Base-by-base conservation (phyloP, 2,113 vertebrate genomes). In the Micronycteris hirsuta region DNA sequence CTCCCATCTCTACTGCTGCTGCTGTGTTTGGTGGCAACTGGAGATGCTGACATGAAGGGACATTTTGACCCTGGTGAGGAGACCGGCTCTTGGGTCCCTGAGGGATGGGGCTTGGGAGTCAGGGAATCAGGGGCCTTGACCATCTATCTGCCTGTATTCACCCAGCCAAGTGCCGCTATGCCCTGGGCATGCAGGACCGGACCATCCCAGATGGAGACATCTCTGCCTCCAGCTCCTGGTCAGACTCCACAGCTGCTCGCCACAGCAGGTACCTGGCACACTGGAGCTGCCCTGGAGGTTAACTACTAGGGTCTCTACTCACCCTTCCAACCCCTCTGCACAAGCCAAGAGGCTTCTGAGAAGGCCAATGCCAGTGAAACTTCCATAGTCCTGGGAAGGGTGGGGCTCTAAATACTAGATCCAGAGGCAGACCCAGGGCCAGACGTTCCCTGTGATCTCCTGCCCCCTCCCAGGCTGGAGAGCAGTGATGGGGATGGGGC, bases 141-240 rank as follows among this genome's bases (percentile, higher is more conserved):
- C 56, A 7, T 26, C 49, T 0, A 0, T 31, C 3, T n/a, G 58
- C 61, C 38, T 95, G 16, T 93, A 49, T 83, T 86, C 67, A 38
- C 24, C 22, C 61, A 99, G 99, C 98, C 97, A 98, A 98, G 94
- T 99, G 99, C 89, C 99, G 99, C 96, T 99, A 99, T n/a, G 99
- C 99, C 45, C 98, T 99, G 97, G 99, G 99, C 68, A 99, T 99
- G 99, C 99, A 99, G 98, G 99, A 99, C 86, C 98, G 99, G 38
- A 98, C 98, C 96, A 99, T 99, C 96, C 98, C 98, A 0, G 99
- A 99, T 97, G 98, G 99, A 74, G 99, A 98, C 97, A 99, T 99
- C 97, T 99, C 99, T 0, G 99, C 99, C 65, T 99, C 99, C 91
- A 99, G 99, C 33, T 98, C 99, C 91, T 99, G 99, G 99, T 99